A percentile compares a stretch with the other conserved stretches of the same genome.
These are phyloP conservation scores for Caenorhabditis latens DNA, from an alignment of 1,140 invertebrate genomes.

Conservation along the genomic window DNA sequence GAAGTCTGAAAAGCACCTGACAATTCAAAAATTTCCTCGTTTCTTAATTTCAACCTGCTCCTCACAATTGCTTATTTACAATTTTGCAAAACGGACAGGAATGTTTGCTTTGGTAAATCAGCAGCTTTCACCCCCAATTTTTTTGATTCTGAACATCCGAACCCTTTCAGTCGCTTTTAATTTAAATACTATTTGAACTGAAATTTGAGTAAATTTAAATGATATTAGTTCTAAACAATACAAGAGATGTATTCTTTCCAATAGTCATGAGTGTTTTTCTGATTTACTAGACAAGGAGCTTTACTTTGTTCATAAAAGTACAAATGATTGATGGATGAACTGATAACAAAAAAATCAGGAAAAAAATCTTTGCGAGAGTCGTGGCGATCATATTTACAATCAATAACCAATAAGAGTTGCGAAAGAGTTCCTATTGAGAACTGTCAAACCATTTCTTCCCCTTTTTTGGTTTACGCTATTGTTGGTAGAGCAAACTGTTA, in stretches of 20 bases:
- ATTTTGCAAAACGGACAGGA: conserved; percentile 5
- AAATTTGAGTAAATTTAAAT: no score
- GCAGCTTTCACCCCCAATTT: background rate
- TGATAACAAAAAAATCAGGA: no score
- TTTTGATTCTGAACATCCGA: background rate
- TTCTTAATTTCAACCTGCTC: conserved; percentile 41
- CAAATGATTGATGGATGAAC: no score
- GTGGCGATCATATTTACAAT: background rate
- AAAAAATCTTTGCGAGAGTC: no score
- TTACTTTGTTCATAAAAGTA: no score
- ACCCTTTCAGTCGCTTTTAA: no score
- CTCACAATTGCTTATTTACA: conserved; percentile 19
- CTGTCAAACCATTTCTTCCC: background rate
- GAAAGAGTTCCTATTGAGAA: conserved; percentile 7
- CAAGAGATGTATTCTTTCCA: no score
- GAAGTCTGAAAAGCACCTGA: background rate
- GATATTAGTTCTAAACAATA: no score
- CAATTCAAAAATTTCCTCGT: conserved; percentile 9
- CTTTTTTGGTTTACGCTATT: conserved; percentile 38
- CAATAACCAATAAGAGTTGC: conserved; percentile 1
- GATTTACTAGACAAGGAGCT: no score
- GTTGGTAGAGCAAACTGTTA: conserved; percentile 22
- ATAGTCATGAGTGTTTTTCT: no score
- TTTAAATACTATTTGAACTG: no score
- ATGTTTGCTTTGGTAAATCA: conserved; percentile 26